Base-by-base conservation (phyloP, 2,113 vertebrate species). In the Gobiocypris rarus region DNA sequence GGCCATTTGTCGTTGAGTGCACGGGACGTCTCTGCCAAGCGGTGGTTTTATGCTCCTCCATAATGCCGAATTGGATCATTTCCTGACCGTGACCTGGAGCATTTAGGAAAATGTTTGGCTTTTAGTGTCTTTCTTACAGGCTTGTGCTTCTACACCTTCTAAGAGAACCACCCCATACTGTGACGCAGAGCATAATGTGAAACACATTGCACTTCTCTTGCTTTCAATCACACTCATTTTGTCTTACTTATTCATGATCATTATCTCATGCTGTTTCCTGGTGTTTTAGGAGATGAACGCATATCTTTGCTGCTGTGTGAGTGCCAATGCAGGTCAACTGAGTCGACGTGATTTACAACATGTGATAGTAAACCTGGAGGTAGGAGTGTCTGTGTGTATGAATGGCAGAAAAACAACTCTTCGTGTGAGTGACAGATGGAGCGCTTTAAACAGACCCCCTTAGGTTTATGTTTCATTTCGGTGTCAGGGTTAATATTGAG, bases 391-490 rank as follows among this genome's bases (percentile, higher is more conserved):
- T 24, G 45, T 84, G 59, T 63, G n/a, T 82, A 41, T 83, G 54
- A 43, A 48, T 15, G 3, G 59, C 45, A 75, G 73, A 67, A 87
- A 63, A 77, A 76, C 82, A 85, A 61, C 31, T 75, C 87, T 89
- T 85, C 86, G 41, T 88, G 88, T 65, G 11, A 86, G 58, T 10
- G 86, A 87, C 74, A 88, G 9, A 50, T 65, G 88, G 83, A 90
- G 50, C 63, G 34, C 11, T 84, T 74, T 71, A 85, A 86, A 50
- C 48, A 91, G 83, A 88, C 87, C 85, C 89, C 87, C 87, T 89
- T 86, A 87, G 87, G 77, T 80, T 80, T 80, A 67, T 80, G 59
- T 80, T 80, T 80, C 77, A 34, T 65, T 80, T 65, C 41, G 22
- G 54, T 78, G 77, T 80, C 59, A 80, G 26, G 77, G 59, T 28